Evolutionary conservation across 2,797 vertebrate genomes (phyloP).

Genomic region (Thamnophis elegans): DNA sequence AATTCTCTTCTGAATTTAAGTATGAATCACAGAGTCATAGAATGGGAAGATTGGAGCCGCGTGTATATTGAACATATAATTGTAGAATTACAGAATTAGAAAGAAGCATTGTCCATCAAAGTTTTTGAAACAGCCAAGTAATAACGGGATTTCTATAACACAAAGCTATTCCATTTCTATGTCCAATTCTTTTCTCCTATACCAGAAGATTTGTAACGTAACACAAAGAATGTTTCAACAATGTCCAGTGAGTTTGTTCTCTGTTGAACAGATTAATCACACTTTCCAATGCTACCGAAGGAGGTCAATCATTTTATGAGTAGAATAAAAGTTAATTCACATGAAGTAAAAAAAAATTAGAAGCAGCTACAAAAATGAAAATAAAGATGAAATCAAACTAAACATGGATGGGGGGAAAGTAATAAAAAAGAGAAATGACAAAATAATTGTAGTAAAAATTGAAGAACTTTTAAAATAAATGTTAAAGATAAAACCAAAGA

Average conservation of each 20-base stretch:
- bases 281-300: neutral
- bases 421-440: neutral
- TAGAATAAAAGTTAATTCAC: neutral
- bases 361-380: neutral
- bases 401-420: accelerated
- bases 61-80: neutral
- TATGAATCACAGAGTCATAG: neutral
- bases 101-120: neutral
- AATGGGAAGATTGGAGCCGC: neutral
- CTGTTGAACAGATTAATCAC: neutral
- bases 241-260: neutral
- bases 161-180: neutral
- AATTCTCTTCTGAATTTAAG: neutral
- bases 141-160: neutral
- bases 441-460: neutral
- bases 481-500: neutral
- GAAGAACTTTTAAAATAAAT: neutral
- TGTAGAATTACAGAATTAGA: neutral
- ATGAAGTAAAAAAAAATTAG: neutral
- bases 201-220: neutral
- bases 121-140: neutral
- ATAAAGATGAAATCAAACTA: neutral
- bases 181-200: neutral
- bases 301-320: neutral
- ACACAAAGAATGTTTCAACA: neutral